These are phyloP conservation scores for Piscicola geometra DNA, from an alignment of 2,888 invertebrate species.

Conservation along the genomic window DNA sequence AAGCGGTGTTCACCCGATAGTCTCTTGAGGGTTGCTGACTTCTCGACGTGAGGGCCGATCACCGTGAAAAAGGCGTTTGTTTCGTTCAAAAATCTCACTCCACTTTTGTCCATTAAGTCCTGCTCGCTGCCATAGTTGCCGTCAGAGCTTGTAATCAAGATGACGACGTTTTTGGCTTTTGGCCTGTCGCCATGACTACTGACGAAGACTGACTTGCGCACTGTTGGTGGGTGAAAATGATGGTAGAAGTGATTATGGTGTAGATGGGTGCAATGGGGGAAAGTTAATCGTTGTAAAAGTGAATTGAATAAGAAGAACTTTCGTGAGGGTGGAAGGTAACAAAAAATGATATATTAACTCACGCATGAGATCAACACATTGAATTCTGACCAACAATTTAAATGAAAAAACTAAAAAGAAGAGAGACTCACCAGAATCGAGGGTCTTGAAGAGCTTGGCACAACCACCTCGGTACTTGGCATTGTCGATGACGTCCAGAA, in stretches of 20 bases:
- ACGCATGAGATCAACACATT: no score
- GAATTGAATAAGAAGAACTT: no score
- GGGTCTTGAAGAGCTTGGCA: constrained; percentile 17
- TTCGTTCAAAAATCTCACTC: constrained; percentile 18
- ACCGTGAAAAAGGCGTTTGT: constrained; percentile 41
- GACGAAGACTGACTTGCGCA: constrained; percentile 36
- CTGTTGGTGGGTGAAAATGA: no score
- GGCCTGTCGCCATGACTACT: constrained; percentile 37
- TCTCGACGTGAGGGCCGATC: constrained; percentile 43
- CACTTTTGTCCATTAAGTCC: constrained; percentile 42
- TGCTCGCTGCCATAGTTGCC: constrained; percentile 38
- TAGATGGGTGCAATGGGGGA: no score
- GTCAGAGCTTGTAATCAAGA: constrained; percentile 39
- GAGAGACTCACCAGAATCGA: constrained; percentile 13
- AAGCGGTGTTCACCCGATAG: constrained; percentile 30
- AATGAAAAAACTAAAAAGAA: not conserved
- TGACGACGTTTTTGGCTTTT: constrained; percentile 38
- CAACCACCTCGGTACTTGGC: constrained; percentile 20
- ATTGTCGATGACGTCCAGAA: constrained; percentile 23
- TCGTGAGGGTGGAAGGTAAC: no score
- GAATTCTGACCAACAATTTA: not conserved
- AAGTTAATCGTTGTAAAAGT: no score
- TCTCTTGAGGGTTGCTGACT: constrained; percentile 18
- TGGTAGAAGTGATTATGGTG: no score
- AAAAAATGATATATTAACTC: not conserved